These are phyloP conservation scores for Papilio xuthus DNA, from an alignment of 1,140 invertebrate genomes.

Conservation along the genomic window DNA sequence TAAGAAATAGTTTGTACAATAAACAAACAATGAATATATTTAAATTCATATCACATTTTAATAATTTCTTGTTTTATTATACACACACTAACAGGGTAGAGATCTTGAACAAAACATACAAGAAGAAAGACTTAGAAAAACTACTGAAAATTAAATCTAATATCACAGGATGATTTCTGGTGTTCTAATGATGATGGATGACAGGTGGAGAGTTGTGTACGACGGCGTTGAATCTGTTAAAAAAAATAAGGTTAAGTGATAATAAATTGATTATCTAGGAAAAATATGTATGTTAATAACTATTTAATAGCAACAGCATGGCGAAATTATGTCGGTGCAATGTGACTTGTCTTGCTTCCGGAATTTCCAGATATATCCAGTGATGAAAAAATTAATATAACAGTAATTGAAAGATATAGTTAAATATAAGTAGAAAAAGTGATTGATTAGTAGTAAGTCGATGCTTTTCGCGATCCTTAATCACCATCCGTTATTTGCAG, in stretches of 20 bases:
- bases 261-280: slow-evolving; percentile 8
- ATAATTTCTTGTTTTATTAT: not conserved
- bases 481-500: no score
- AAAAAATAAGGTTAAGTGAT: slow-evolving; percentile 18
- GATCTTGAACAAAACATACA: slow-evolving; percentile 31
- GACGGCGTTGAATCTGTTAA: slow-evolving; percentile 73
- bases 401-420: no score
- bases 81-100: slow-evolving; percentile 30
- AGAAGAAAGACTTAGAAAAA: slow-evolving; percentile 39
- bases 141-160: slow-evolving; percentile 61
- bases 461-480: no score
- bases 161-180: slow-evolving; percentile 69
- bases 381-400: not conserved
- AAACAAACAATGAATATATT: not conserved
- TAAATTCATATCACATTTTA: slow-evolving; percentile 26
- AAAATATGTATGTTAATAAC: not conserved
- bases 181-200: slow-evolving; percentile 75
- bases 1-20: not conserved
- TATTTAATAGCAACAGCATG: slow-evolving; percentile 1
- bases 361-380: not conserved
- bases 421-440: not conserved
- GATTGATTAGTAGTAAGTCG: not conserved
- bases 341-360: not conserved
- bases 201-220: slow-evolving; percentile 75
- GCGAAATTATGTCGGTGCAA: slow-evolving; percentile 12